Base-by-base conservation (phyloP, 1,140 invertebrate species). In the Euwallacea similis region DNA sequence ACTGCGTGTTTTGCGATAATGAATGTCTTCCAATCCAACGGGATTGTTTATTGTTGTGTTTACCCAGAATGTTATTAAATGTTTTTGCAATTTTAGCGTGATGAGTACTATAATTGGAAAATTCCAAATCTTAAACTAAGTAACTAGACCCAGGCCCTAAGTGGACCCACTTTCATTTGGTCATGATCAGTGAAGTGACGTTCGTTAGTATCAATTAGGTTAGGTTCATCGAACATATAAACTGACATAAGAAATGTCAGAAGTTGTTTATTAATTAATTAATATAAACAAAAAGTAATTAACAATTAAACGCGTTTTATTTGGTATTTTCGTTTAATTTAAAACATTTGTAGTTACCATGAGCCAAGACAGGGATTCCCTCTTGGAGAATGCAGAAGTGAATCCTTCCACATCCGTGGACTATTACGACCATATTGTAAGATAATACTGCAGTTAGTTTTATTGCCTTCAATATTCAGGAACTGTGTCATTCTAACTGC, bases 321-420 rank as follows among this genome's bases (percentile, higher is more conserved):
- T 0, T 47, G n/a, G n/a, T 50, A 3, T 50, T 7, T 7, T 50
- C 2, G 6, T 13, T 11, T 11, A 10, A 10, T 50, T 10, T 7
- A 13, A 50, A 50, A 50, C 3, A 13, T 50, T 50, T 7, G 13
- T 50, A 50, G 13, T 6, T 47, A 50, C 46, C 54, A 75, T 73
- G 74, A 71, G 47, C 13, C 73, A 74, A 61, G 73, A 74, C 42
- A 64, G 47, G 56, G 61, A 72, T 72, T 68, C 73, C 56, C 66
- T 74, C 42, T 53, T 74, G 56, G 58, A 66, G 11, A 61, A 71
- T 60, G 42, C 56, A 2, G 62, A 71, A 65, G 50, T 69, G 15
- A 69, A 60, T 10, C 43, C 65, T 54, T 65, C 43, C 6, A 62
- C 53, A 64, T 66, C 73, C 21, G 66, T 41, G 43, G 65, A 69